Base-by-base conservation (phyloP, 2,113 vertebrate species). In the Peromyscus polionotus region DNA sequence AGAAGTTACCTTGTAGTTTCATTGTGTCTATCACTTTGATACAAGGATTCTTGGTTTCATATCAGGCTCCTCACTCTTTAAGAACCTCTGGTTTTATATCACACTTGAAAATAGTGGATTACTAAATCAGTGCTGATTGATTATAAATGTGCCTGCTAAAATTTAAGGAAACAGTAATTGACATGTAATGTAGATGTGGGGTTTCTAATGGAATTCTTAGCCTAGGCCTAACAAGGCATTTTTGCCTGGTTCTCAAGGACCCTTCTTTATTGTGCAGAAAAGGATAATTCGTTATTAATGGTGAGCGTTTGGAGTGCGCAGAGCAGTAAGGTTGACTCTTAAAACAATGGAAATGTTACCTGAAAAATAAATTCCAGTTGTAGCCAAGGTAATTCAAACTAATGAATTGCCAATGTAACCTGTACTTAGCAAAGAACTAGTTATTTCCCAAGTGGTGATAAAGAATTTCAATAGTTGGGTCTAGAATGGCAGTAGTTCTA, bases 301-400 rank as follows among this genome's bases (percentile, higher is more conserved):
- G 59, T 73, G 57, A 79, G 24, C 24, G 79, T 79, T 76, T 90
- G 39, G 28, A 90, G 80, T 96, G 20, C 33, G 73, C 72, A 68
- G 4, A 67, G 10, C 51, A 72, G 87, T 83, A 87, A 88, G 54
- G 16, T 80, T 92, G 91, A 85, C 90, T 80, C 90, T 93, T 91
- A 10, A 91, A 95, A n/a, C 77, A 96, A 57, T 92, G 84, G 92
- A 77, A 95, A 90, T 93, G 48, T 95, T 19, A 80, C n/a, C 24
- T 48, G 92, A 63, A 94, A 80, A 57, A 83, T 83, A 83, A 24
- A 59, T 59, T 57, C 24, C 19, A 87, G 13, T 5, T 63, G 48
- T 96, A 90, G 77, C 90, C 42, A 96, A 70, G 36, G 28, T 88
- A 54, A 9, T 92, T 3, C 54, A 48, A 57, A 19, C 94, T 94